Conservation (phyloP, 2,797 vertebrate genomes). For the Philypnodon macrostomus region DNA sequence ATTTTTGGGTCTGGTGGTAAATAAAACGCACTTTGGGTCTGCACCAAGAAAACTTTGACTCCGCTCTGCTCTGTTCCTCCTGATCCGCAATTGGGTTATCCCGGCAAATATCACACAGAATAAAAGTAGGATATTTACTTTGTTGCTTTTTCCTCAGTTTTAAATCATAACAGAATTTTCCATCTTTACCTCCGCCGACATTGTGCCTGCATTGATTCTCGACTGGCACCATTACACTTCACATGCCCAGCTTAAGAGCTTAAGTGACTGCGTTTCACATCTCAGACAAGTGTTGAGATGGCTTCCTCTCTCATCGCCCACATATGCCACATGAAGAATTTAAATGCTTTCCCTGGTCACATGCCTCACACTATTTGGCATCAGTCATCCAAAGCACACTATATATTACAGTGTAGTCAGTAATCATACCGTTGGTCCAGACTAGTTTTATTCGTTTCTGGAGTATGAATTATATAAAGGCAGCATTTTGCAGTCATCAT, state of each 20-base stretch:
- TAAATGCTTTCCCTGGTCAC: conserved; percentile 46
- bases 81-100: too few species aligned
- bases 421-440: conserved; percentile 34
- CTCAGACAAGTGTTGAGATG: conserved; percentile 15
- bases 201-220: conserved; percentile 11
- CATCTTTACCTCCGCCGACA: conserved; percentile 12
- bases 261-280: conserved; percentile 16
- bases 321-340: conserved; percentile 20
- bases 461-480: conserved; percentile 29
- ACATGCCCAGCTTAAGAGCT: neutral
- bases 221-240: neutral
- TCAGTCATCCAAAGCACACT: conserved; percentile 30
- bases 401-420: conserved; percentile 38
- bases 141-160: neutral
- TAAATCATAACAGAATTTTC: conserved; percentile 9
- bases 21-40: too few species aligned
- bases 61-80: too few species aligned
- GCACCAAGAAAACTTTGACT: too few species aligned
- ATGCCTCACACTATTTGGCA: conserved; percentile 40
- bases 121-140: too few species aligned
- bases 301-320: conserved; percentile 17
- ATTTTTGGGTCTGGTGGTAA: too few species aligned
- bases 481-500: conserved; percentile 16
- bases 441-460: conserved; percentile 42
- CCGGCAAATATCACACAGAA: too few species aligned